phyloP scores from a whole-genome alignment of 2,113 vertebrate species.

The Poecile atricapillus region DNA sequence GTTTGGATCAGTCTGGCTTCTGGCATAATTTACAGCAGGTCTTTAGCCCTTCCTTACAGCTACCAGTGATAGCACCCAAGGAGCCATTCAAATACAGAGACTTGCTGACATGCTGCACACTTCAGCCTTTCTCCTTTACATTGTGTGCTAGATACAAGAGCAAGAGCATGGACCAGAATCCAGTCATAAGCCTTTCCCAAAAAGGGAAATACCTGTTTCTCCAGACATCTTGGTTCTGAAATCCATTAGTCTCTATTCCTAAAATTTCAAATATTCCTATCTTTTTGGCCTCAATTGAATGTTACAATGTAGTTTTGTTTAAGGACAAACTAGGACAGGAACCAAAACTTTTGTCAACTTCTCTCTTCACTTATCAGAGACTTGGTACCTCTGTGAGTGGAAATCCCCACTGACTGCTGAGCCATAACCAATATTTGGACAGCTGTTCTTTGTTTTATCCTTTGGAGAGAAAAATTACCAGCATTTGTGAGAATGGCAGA shows the following conservation, averaged over 20 bases:
- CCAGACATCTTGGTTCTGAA: not conserved
- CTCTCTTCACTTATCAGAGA: not conserved
- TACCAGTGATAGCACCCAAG: not conserved
- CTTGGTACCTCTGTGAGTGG: not conserved
- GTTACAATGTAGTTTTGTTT: not conserved
- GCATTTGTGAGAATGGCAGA: conserved; percentile 10
- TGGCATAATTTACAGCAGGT: not conserved
- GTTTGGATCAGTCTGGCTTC: not conserved
- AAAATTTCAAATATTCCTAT: conserved; percentile 2
- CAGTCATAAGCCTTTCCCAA: not conserved
- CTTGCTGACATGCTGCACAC: accelerated
- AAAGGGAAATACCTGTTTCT: not conserved
- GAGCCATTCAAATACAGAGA: not conserved
- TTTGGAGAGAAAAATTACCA: not conserved
- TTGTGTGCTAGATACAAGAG: not conserved
- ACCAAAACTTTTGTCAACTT: not conserved
- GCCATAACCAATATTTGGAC: conserved; percentile 53
- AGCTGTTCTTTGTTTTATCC: conserved; percentile 49
- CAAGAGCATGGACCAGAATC: not conserved
- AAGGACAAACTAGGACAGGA: no score
- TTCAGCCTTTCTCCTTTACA: not conserved
- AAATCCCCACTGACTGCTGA: conserved; percentile 16
- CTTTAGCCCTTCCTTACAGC: not conserved
- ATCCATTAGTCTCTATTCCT: not conserved
- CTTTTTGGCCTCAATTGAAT: not conserved